Evolutionary conservation across 2,888 invertebrate species (phyloP), one percentile per base, ranked within the genome.

Genomic region (Ecliptopera silaceata): DNA sequence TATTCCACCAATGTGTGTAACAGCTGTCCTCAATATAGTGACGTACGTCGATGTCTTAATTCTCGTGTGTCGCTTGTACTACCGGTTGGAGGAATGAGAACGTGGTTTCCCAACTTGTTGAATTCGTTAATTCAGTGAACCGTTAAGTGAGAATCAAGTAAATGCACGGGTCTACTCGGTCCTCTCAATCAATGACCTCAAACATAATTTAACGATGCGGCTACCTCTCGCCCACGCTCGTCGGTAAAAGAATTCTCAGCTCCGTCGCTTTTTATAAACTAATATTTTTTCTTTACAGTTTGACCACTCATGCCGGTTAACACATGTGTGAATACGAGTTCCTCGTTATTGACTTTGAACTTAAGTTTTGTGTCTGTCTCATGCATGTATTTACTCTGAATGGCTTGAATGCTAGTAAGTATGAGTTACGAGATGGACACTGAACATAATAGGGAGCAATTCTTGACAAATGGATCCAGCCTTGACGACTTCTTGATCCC

Each of bases 401-500:
- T 48, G 45, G 52, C 34, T 59, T 56, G 65, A 65, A 70, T 62
- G 66, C 63, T 51, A 41, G 64, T 63, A 53, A 57, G 61, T 65
- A 65, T 67, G 68, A 70, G 67, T 71, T 59, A 47, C 47, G 46
- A 68, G 65, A 56, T 39, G 29, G 48, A 31, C 29, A 18, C 31
- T 31, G 56, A 56, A 63, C 56, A 62, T 65, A 65, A 73, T 72
- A 75, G 77, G 71, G 74, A 77, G 79, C 84, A 83, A 84, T 81
- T 83, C 75, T 79, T 84, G 79, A 80, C 74, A 86, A 89, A 90
- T 89, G 79, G 84, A 88, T 89, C 80, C 77, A 85, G 76, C 91
- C 90, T 91, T 91, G 88, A 72, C 80, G 78, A 82, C 85, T 79
- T 86, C 86, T 87, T 86, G 86, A 84, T 88, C 83, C 77, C 82